phyloP scores from a whole-genome alignment of 2,113 vertebrate genomes.

The Tamias sibiricus region DNA sequence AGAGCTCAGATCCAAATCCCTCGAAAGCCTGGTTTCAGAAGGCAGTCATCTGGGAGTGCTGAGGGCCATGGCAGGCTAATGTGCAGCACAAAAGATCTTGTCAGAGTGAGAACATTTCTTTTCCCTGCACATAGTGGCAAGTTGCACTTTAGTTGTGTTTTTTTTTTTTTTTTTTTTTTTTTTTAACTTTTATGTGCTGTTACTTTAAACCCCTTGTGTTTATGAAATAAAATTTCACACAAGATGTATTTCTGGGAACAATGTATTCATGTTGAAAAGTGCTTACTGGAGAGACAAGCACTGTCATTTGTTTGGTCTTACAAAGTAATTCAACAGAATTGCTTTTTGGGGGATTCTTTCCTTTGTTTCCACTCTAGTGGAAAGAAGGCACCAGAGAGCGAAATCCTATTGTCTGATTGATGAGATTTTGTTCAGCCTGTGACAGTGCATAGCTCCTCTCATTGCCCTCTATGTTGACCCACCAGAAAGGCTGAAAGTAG shows the following conservation, averaged over 20 bases:
- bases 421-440: conserved; percentile 70
- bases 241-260: conserved; percentile 58
- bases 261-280: conserved; percentile 68
- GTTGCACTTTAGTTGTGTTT: conserved; percentile 18
- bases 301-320: conserved; percentile 58
- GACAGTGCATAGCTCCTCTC: conserved; percentile 67
- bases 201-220: conserved; percentile 44
- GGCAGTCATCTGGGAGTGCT: background rate
- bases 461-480: conserved; percentile 67
- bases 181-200: conserved; percentile 28
- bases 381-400: conserved; percentile 69
- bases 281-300: conserved; percentile 57
- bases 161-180: background rate
- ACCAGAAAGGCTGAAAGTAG: conserved; percentile 50
- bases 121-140: conserved; percentile 10
- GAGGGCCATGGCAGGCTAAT: background rate
- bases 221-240: conserved; percentile 70
- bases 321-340: conserved; percentile 67
- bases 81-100: background rate
- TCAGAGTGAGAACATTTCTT: background rate
- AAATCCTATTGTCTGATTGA: conserved; percentile 76
- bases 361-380: conserved; percentile 69
- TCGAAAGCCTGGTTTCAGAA: background rate
- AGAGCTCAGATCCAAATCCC: conserved; percentile 49
- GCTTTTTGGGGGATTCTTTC: conserved; percentile 62